Conservation (phyloP, 2,797 vertebrate genomes). For the Mallotus villosus region DNA sequence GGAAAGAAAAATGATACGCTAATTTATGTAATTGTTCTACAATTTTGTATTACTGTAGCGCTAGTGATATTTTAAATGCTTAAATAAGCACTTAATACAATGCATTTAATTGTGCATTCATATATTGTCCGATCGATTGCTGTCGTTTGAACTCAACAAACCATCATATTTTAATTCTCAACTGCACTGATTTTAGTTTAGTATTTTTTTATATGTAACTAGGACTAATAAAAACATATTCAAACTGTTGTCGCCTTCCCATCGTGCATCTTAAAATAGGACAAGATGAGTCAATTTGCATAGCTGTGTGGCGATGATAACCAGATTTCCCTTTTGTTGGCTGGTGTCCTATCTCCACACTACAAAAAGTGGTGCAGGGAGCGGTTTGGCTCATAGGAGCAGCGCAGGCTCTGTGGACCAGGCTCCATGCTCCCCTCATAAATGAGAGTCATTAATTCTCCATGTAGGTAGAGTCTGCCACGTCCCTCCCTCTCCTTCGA, state of each 20-base stretch:
- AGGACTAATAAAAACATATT: too few species aligned
- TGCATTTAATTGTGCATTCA: not conserved
- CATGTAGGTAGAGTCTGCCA: slow-evolving; percentile 50
- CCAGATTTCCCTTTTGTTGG: slow-evolving; percentile 60
- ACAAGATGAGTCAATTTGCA: slow-evolving; percentile 52
- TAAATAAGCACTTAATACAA: not conserved
- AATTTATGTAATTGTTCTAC: not conserved
- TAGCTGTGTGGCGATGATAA: slow-evolving; percentile 64
- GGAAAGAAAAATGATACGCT: not conserved
- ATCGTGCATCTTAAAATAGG: slow-evolving; percentile 34
- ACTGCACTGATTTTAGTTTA: too few species aligned
- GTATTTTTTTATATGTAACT: too few species aligned
- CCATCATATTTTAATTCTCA: not conserved
- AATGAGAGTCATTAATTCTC: slow-evolving; percentile 72
- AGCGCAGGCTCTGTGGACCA: slow-evolving; percentile 53
- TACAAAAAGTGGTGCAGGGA: slow-evolving; percentile 47
- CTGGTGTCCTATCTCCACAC: slow-evolving; percentile 52
- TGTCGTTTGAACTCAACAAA: slow-evolving; percentile 9
- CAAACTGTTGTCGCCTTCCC: not conserved
- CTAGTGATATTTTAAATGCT: slow-evolving; percentile 3
- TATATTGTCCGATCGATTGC: not conserved
- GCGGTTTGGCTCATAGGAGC: slow-evolving; percentile 58
- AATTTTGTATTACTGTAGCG: too few species aligned
- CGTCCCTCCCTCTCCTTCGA: slow-evolving; percentile 43
- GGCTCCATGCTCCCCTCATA: slow-evolving; percentile 58